Evolutionary conservation across 92 coral and sea anemone species (phyloP).

Genomic region (Pocillopora grandis): DNA sequence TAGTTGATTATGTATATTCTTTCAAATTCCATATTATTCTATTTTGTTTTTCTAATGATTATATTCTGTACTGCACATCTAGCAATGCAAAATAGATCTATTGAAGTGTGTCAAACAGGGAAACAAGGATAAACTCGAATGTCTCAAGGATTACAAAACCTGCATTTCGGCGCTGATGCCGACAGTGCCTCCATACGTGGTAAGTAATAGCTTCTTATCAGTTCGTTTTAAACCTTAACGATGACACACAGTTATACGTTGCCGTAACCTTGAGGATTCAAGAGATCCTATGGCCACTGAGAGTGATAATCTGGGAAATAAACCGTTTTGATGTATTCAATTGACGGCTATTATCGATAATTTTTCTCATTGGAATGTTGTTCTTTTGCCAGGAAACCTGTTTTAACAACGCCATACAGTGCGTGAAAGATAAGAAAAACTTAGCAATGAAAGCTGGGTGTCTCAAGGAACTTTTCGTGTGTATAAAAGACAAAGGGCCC

Average conservation of each 20-base stretch:
- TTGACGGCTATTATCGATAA: no score
- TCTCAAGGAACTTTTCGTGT: conserved; percentile 33
- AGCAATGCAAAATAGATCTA: conserved; percentile 74
- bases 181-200: conserved; percentile 54
- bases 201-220: conserved; percentile 1
- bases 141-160: conserved; percentile 42
- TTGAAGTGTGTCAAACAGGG: conserved; percentile 48
- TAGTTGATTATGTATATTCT: not conserved
- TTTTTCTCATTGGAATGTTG: no score
- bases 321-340: no score
- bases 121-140: conserved; percentile 19
- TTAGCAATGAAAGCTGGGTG: conserved; percentile 31
- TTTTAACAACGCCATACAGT: conserved; percentile 26
- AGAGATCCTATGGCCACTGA: no score
- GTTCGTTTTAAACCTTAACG: no score
- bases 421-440: conserved; percentile 4
- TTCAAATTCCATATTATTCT: not conserved
- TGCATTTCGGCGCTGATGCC: conserved; percentile 63
- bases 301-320: no score
- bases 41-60: not conserved
- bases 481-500: conserved; percentile 55
- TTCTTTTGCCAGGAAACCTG: no score
- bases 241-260: no score
- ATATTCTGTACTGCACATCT: not conserved
- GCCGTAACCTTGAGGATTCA: no score